Base-by-base conservation (phyloP, 2,797 vertebrate genomes). In the Cossypha heuglini region DNA sequence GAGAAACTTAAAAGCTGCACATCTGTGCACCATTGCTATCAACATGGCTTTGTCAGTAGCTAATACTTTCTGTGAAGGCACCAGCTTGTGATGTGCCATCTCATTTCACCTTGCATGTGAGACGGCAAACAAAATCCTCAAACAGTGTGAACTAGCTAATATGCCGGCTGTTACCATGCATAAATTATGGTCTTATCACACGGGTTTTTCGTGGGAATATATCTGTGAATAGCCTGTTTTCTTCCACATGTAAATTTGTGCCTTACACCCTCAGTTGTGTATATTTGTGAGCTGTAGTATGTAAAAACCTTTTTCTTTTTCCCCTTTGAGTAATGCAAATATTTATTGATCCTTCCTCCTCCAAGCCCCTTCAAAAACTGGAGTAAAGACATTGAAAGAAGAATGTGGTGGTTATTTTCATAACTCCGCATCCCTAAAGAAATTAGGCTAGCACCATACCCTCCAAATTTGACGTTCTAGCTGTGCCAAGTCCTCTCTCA, bases 161-260 rank as follows among this genome's bases (percentile, higher is more conserved):
- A 97, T 90, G 97, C 97, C 96, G 97, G 98, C 97, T 98, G 97
- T 97, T 89, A 96, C 98, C 96, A 97, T 98, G 97, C 97, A 97
- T 98, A 98, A 95, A 96, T 97, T 97, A 95, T 97, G 95, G 94
- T 98, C 97, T 98, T 97, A 96, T 97, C 97, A 97, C 98, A 98
- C 97, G 92, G 97, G 97, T 98, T 97, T 97, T 98, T 98, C 86
- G 96, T 97, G 96, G 96, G 97, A 97, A 97, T 97, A 97, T 97
- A 98, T 98, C 98, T 97, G 98, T 98, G 98, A 98, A 98, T 98
- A 98, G 98, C 98, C 98, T 99, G 98, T 98, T 98, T 98, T 98
- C 98, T 98, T 99, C 99, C 99, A 99, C 99, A 98, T 99, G 99
- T 99, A 99, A 99, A 99, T 99, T 98, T 99, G 99, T 99, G 99